Base-by-base conservation (phyloP, 1,140 invertebrate genomes). In the Trigoniulus corallinus region DNA sequence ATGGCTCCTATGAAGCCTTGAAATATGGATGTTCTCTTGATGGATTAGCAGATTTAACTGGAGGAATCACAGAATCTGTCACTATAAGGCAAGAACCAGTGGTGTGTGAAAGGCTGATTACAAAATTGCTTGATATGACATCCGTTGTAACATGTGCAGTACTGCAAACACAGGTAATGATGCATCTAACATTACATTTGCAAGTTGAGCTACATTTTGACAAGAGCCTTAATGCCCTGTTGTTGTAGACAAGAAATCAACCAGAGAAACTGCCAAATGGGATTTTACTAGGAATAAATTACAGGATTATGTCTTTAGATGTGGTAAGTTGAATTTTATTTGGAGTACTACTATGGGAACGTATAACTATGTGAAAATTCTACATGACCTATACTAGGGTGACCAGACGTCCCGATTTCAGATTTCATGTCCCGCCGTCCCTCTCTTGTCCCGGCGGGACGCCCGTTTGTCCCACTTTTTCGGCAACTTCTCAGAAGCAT, bases 1-100 rank as follows among this genome's bases (percentile, higher is more conserved):
- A 92, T 64, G 94, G 94, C 0, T 97, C 91, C 0, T 98, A 98
- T 67, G 94, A 98, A 68, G 89, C 93, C 0, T 72, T 98, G 3
- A 97, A 91, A 62, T 92, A 92, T 61, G 87, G 87, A 12, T 86
- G 82, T 22, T 70, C 86, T 2, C 65, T 88, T 43, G 88, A 92
- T 61, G 87, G 87, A 1, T 65, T 92, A 26, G 84, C 85, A 0
- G 87, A 93, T 67, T 70, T 93, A 1, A 88, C 88, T 0, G 87
- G 87, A 3, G 87, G 88, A 1, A 84, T 91, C 40, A 86, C 85
- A 0, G 86, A 91, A 63, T 58, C 53, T 3, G 37, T 67, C n/a
- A 80, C 76, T 43, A 77, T 89, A 53, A 50, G 78, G 47, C 73
- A 79, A 46, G 81, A 82, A 58, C 72, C 77, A 0, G 77, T 76